These are phyloP conservation scores for Notarius lentiginosus DNA, from an alignment of 2,113 vertebrate genomes.

Conservation along the genomic window DNA sequence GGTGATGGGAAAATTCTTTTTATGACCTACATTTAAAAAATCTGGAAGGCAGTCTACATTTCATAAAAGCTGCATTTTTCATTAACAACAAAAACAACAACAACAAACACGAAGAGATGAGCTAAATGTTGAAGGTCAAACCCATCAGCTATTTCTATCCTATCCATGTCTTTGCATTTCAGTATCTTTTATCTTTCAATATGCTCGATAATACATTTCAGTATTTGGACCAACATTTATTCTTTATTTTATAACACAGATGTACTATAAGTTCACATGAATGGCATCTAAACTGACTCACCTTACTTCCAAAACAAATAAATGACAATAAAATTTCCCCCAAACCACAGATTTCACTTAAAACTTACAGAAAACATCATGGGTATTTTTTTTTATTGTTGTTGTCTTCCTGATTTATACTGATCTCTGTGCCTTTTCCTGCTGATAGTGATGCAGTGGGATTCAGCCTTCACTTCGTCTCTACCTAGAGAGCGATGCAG, in stretches of 20 bases:
- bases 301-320: too few relatives aligned
- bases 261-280: background rate
- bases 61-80: background rate
- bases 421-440: background rate
- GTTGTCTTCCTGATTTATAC: background rate
- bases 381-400: too few relatives aligned
- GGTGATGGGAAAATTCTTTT: too few relatives aligned
- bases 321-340: background rate
- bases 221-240: background rate
- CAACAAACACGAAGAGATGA: background rate
- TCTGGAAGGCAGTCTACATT: too few relatives aligned
- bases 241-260: too few relatives aligned
- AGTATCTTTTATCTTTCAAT: background rate
- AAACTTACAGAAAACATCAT: background rate
- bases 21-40: too few relatives aligned
- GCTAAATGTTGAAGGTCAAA: background rate
- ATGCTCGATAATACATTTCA: background rate
- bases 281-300: background rate
- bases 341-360: background rate
- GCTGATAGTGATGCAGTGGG: background rate
- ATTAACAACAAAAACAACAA: too few relatives aligned
- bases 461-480: too few relatives aligned
- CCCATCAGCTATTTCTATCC: background rate
- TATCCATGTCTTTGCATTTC: background rate
- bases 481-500: too few relatives aligned